These are phyloP conservation scores for Latrodectus geometricus DNA, from an alignment of 1,140 invertebrate species.

Conservation along the genomic window DNA sequence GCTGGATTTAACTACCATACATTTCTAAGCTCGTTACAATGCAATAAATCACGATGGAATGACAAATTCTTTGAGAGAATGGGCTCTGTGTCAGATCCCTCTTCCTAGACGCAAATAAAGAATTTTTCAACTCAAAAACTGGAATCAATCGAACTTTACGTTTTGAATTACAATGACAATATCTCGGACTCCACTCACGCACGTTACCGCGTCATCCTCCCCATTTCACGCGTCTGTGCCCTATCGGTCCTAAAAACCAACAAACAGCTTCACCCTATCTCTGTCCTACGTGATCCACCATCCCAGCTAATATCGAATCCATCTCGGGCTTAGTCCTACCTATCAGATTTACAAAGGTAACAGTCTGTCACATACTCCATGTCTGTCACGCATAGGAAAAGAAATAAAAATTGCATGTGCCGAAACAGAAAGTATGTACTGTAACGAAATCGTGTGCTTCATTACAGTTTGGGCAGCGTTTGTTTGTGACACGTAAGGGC, in stretches of 20 bases:
- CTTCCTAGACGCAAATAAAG: too few relatives aligned
- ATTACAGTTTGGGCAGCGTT: not conserved
- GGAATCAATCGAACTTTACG: too few relatives aligned
- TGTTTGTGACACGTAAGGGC: not conserved
- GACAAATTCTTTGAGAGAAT: too few relatives aligned
- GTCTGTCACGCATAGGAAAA: not conserved
- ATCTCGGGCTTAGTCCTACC: not conserved
- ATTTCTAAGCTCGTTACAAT: too few relatives aligned
- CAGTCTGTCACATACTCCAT: slow-evolving; percentile 21
- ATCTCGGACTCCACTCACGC: not conserved
- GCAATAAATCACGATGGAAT: too few relatives aligned
- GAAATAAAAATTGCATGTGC: too few relatives aligned
- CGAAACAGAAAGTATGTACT: not conserved
- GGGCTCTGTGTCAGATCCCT: too few relatives aligned
- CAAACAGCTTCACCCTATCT: not conserved
- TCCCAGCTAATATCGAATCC: not conserved
- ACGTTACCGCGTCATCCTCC: not conserved
- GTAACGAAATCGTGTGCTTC: not conserved
- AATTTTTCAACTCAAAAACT: too few relatives aligned
- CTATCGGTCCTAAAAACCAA: not conserved
- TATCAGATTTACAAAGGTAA: slow-evolving; percentile 15
- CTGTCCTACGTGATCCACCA: not conserved
- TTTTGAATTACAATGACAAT: not conserved
- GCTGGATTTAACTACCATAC: too few relatives aligned
- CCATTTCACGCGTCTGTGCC: not conserved